phyloP scores from a whole-genome alignment of 2,113 vertebrate species.

The Bujurquina vittata region DNA sequence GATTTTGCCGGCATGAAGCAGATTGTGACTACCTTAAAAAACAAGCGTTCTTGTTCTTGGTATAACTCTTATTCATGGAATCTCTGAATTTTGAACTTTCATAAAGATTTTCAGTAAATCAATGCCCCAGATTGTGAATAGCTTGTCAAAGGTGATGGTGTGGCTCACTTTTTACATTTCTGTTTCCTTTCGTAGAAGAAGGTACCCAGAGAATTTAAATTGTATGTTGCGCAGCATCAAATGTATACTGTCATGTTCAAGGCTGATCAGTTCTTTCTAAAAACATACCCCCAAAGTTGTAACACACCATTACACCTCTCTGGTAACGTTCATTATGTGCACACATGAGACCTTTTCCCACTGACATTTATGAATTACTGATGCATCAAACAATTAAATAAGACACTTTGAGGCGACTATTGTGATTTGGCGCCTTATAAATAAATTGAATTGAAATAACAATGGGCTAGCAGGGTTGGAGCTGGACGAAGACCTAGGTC shows the following conservation, averaged over 20 bases:
- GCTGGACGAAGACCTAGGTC: not conserved
- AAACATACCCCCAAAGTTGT: not conserved
- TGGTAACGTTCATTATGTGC: not conserved
- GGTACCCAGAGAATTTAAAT: not conserved
- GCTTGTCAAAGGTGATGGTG: not conserved
- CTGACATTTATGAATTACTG: slow-evolving; percentile 19
- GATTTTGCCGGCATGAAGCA: too few species aligned
- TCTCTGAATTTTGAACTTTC: not conserved
- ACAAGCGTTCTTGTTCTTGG: not conserved
- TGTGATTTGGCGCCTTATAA: too few species aligned
- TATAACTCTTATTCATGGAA: not conserved
- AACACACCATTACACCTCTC: not conserved
- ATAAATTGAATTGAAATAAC: too few species aligned
- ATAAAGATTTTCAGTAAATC: too few species aligned
- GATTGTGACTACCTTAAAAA: not conserved
- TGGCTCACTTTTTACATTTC: not conserved
- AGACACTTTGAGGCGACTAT: not conserved
- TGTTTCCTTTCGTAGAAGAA: not conserved
- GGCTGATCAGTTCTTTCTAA: not conserved
- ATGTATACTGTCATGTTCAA: not conserved
- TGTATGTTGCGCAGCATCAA: not conserved
- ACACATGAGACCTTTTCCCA: not conserved
- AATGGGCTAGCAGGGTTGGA: not conserved
- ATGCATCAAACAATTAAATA: not conserved
- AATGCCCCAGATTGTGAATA: not conserved